Base-by-base conservation (phyloP, 2,113 vertebrate genomes). In the Capra hircus region DNA sequence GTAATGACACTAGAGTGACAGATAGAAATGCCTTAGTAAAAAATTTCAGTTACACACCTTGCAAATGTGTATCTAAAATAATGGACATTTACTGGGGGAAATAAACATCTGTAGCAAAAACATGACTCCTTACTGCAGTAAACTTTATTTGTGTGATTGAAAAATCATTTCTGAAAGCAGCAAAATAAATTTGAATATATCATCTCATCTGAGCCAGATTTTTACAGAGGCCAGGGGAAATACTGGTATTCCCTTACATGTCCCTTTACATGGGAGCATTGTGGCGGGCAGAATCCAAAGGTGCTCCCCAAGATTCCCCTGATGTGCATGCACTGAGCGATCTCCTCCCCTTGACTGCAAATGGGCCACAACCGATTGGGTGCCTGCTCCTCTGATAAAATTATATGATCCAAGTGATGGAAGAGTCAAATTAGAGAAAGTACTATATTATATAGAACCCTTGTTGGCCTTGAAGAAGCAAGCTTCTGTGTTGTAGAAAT, bases 161-260 rank as follows among this genome's bases (percentile, higher is more conserved):
- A 92, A 71, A 78, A 59, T 30, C 14, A 81, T 90, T 94, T 94
- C 71, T 60, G 2, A 4, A 96, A 83, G 7, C 4, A 81, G 16
- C 14, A 82, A 78, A 77, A 71, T 50, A 74, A 1, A 60, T 16
- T 80, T 40, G 2, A 23, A 13, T 21, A 43, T 60, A 19, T 59
- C 23, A 85, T 90, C 15, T 95, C 0, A 21, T 95, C 27, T 57
- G 14, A 74, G 3, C 80, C 27, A 30, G 7, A 1, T 57, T 83
- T 71, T n/a, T 74, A 12, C 30, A 50, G 17, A 60, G 2, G 3
- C 6, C 36, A 87, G 67, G 7, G 1, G 7, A 23, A 11, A 88
- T 50, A 52, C 19, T 74, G 4, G 2, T 74, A 4, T 78, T 16
- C 5, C 28, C 55, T 74, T 15, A 16, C 1, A 57, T 5, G 1